Base-by-base conservation (phyloP, 2,888 invertebrate species). In the Troides oblongomaculatus region DNA sequence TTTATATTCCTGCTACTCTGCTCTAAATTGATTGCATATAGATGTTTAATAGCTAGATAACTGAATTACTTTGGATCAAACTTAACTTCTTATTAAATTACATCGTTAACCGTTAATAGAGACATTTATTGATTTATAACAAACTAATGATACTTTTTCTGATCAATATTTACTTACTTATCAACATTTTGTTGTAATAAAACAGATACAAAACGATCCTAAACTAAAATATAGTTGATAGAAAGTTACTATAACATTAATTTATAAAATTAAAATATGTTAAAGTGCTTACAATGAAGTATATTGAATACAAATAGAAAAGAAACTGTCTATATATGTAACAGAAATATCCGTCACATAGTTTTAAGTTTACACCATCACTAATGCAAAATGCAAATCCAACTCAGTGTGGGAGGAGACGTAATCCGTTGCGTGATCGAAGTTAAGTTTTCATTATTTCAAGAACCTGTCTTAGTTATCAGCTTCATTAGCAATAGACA, bases 331-430 rank as follows among this genome's bases (percentile, higher is more conserved):
- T 18, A 25, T 25, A 30, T 46, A 58, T 56, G 62, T 67, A 62
- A 43, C 25, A 39, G 30, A 56, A 62, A 18, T 30, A 62, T 67
- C 57, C 67, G 43, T 67, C 57, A 62, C 10, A 36, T 60, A 30
- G 60, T 30, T 36, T 56, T 62, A 57, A 6, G n/a, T 58, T 58
- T 21, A n/a, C 1, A 23, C 21, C 36, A 56, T 4, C 39, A 39
- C 46, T 58, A 58, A 65, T 61, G 23, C n/a, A 18, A 61, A 66
- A 61, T 66, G 30, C 60, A 30, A 12, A 62, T 62, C 43, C 43
- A 12, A 8, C 53, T 10, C 30, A 60, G 39, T 39, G n/a, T 53
- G 59, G 53, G 12, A 53, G 18, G 53, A 61, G 61, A 56, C 39
- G 18, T 53, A 25, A 46, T 59, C 18, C 36, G 39, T 66, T 66